A percentile compares a stretch with the other conserved stretches of the same genome.
Evolutionary conservation across 1,140 invertebrate species (phyloP).

Genomic region (Pinna nobilis): DNA sequence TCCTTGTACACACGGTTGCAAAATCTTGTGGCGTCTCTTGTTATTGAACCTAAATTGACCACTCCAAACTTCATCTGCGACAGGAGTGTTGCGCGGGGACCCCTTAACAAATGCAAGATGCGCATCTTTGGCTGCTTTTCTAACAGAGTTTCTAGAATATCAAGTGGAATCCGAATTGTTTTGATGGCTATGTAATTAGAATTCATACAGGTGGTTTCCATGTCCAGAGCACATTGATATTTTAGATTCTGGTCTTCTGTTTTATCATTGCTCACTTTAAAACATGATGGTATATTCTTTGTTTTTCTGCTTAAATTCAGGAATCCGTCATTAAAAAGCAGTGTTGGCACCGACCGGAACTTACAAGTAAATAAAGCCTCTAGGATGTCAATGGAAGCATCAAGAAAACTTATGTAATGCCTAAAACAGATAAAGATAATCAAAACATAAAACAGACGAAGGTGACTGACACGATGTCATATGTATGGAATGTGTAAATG

Average conservation of each 20-base stretch:
- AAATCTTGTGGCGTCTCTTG: slow-evolving; percentile 9
- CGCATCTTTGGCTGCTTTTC: slow-evolving; percentile 14
- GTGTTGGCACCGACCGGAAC: slow-evolving; percentile 6
- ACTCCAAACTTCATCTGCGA: slow-evolving; percentile 19
- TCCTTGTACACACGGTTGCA: slow-evolving; percentile 38
- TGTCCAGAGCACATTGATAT: slow-evolving; percentile 13
- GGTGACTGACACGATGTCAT: no score
- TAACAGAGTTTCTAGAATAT: slow-evolving; percentile 28
- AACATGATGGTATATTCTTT: not conserved
- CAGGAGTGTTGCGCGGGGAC: slow-evolving; percentile 14
- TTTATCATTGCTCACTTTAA: not conserved
- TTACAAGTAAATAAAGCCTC: slow-evolving; percentile 15
- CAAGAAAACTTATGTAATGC: slow-evolving; percentile 8
- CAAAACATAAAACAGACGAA: no score
- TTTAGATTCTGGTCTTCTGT: not conserved
- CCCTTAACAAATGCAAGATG: slow-evolving; percentile 30
- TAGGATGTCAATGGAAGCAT: not conserved
- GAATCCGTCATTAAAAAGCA: slow-evolving; percentile 2
- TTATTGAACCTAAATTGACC: not conserved
- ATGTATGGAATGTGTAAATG: no score
- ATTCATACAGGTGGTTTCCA: slow-evolving; percentile 12
- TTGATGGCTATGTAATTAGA: slow-evolving; percentile 29
- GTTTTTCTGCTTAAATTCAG: not conserved
- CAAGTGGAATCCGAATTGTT: slow-evolving; percentile 28
- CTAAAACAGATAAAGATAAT: no score